These are phyloP conservation scores for Coptodon bakossiorum DNA, from an alignment of 2,113 vertebrate species.

Conservation along the genomic window DNA sequence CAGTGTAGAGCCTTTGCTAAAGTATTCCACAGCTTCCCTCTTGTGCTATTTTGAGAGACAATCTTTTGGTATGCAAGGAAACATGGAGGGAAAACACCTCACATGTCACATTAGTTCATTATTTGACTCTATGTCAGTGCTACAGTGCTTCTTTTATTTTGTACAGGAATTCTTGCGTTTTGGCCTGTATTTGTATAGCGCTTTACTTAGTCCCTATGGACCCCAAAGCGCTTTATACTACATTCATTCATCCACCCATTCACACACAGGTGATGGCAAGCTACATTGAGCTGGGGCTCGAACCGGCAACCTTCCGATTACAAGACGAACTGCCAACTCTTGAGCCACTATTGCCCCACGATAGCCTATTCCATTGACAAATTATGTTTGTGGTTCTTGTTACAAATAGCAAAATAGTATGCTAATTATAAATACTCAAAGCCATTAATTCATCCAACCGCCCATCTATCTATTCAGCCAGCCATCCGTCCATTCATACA, in stretches of 20 bases:
- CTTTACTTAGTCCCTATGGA: background rate
- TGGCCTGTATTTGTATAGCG: background rate
- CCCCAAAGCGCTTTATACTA: background rate
- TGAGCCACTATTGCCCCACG: background rate
- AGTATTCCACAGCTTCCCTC: background rate
- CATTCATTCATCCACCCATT: background rate
- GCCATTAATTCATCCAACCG: background rate
- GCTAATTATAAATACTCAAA: background rate
- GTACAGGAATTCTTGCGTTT: background rate
- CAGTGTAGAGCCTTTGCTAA: background rate
- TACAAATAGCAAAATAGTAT: background rate
- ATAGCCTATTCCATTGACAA: background rate
- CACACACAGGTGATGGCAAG: background rate
- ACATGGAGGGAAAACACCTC: background rate
- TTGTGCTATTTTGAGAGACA: background rate
- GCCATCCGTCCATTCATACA: background rate
- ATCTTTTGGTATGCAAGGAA: background rate
- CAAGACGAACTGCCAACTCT: background rate
- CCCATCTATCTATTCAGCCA: background rate
- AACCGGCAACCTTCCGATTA: background rate
- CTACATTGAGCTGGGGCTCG: background rate
- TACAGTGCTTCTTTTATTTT: background rate
- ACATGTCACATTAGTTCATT: background rate
- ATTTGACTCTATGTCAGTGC: background rate
- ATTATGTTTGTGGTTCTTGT: background rate